Percentiles rank a stretch among this genome's conserved stretches.
Conservation (phyloP, 2,888 invertebrate genomes). For the Nysson spinosus region DNA sequence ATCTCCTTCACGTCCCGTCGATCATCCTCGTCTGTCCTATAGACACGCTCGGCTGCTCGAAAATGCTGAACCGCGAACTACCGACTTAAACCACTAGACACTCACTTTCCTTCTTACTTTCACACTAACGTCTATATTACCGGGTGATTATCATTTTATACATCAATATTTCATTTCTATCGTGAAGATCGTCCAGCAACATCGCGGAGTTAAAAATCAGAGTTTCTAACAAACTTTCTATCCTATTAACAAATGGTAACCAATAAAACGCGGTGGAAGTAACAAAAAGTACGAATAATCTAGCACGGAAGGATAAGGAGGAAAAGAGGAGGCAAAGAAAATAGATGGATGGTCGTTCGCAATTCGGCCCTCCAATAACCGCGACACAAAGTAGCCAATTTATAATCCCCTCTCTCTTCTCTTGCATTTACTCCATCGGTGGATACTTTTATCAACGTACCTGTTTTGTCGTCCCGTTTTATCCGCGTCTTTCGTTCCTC, state of each 20-base stretch:
- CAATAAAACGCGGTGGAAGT: conserved; percentile 5
- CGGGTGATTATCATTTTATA: too few relatives aligned
- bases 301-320: conserved; percentile 16
- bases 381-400: conserved; percentile 68
- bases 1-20: conserved; percentile 52
- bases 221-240: conserved; percentile 30
- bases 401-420: conserved; percentile 62
- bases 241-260: conserved; percentile 34
- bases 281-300: conserved; percentile 17
- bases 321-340: conserved; percentile 46
- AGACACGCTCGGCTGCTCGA: conserved; percentile 41
- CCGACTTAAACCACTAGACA: too few relatives aligned
- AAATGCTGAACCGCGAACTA: conserved; percentile 26
- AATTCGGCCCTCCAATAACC: conserved; percentile 69
- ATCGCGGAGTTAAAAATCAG: conserved; percentile 20
- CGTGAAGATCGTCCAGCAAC: not conserved
- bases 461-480: conserved; percentile 5
- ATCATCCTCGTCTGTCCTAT: conserved; percentile 54
- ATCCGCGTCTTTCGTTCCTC: conserved; percentile 10
- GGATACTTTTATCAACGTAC: conserved; percentile 57
- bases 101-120: too few relatives aligned
- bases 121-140: too few relatives aligned
- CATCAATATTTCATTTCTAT: too few relatives aligned
- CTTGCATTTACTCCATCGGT: conserved; percentile 10
- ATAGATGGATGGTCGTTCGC: conserved; percentile 68